Base-by-base conservation (phyloP, 2,888 invertebrate species). In the Spilosoma lubricipeda region DNA sequence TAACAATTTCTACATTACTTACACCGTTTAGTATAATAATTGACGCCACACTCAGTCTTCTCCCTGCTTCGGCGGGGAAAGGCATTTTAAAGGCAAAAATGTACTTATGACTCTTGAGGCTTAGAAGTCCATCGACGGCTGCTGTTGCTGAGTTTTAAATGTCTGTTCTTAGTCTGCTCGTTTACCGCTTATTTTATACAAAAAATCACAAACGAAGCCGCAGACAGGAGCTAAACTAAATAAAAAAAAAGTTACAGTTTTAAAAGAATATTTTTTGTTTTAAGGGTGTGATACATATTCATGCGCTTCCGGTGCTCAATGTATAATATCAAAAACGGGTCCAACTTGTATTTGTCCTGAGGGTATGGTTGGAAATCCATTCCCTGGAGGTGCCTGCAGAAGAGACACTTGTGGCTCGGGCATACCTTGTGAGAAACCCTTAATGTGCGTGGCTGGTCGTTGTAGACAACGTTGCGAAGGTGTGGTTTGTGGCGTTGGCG, bases 381-480 rank as follows among this genome's bases (percentile, higher is more conserved):
- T 99, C 95, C 98, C 98, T 1, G 99, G 99, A 42, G 99, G 99
- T 63, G 96, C 96, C 73, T 99, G 99, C 88, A 96, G 96, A 73
- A 97, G 98, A 71, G 98, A 98, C 91, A 96, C 98, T 72, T 99
- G 99, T 90, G 98, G 98, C 0, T 96, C 97, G 5, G 96, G 97
- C 0, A 95, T 97, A 71, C 98, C 98, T 0, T 99, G 99, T 85
- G 97, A 97, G 48, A 97, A 97, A 70, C 98, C 98, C 0, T 97
- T 98, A 85, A 97, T 98, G 3, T 99, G 99, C 90, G 97, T 99
- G 78, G 97, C 98, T 33, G 98, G 98, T 42, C 97, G 99, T 77
- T 99, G 99, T 90, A 98, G 98, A 88, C 98, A 98, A 87, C 97
- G 98, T 27, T 99, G 99, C 88, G 98, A 98, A 84, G 98, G 97